These are phyloP conservation scores for Mionectes olivaceus DNA, from an alignment of 2,797 vertebrate genomes.

Conservation along the genomic window DNA sequence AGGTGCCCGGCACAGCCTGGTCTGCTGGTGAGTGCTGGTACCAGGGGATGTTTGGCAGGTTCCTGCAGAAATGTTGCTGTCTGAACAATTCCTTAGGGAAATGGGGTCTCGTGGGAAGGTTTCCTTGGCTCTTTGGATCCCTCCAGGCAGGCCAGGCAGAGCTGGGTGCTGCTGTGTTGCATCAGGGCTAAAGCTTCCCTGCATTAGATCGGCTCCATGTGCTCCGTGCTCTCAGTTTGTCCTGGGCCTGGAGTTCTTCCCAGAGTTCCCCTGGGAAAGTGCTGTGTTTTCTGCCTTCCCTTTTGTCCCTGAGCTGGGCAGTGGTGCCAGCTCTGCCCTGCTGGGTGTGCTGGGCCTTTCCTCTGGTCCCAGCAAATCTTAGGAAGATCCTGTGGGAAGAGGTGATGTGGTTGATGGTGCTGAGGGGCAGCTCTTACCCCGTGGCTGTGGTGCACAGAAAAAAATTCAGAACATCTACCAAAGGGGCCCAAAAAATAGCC, in stretches of 20 bases:
- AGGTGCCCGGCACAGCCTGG: fast-evolving
- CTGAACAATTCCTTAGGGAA: not conserved
- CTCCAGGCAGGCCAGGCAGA: fast-evolving
- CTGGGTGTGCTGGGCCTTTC: not conserved
- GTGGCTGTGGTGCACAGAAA: fast-evolving
- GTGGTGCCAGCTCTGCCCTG: not conserved
- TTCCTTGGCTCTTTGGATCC: not conserved
- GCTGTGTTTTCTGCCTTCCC: not conserved
- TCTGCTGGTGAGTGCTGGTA: not conserved
- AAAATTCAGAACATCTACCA: not conserved
- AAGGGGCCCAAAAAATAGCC: not conserved
- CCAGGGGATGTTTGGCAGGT: not conserved
- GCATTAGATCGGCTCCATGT: fast-evolving
- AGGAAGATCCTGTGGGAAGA: not conserved
- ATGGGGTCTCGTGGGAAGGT: fast-evolving
- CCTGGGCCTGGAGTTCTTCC: not conserved
- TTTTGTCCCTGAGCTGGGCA: not conserved
- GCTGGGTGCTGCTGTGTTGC: not conserved
- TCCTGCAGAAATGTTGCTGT: not conserved
- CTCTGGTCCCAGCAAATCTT: not conserved
- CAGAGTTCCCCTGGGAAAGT: not conserved
- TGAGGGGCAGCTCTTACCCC: not conserved
- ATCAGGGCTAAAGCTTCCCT: not conserved
- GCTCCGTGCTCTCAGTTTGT: not conserved
- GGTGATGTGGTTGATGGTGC: not conserved